A percentile compares a stretch with the other conserved stretches of the same genome.
Evolutionary conservation across 2,797 vertebrate species (phyloP).

Genomic region (Crypturellus tataupa): DNA sequence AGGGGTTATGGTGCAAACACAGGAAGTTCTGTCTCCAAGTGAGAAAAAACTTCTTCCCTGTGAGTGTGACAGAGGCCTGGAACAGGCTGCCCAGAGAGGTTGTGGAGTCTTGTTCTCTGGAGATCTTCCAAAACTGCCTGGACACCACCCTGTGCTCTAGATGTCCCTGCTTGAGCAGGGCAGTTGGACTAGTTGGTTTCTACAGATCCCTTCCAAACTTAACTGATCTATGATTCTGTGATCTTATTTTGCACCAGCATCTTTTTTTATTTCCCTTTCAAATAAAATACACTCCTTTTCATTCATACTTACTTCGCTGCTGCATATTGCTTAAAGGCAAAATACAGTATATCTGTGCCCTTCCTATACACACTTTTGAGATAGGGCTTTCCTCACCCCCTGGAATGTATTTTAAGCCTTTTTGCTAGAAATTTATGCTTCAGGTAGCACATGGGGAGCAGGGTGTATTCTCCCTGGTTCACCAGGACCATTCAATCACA

Average conservation of each 20-base stretch:
- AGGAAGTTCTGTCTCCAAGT: no score
- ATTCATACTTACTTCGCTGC: neutral
- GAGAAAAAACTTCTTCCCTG: no score
- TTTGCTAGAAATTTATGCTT: neutral
- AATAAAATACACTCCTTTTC: neutral
- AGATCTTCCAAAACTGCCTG: no score
- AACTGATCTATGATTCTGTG: no score
- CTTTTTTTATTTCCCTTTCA: neutral
- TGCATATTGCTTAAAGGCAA: neutral
- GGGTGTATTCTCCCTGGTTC: neutral
- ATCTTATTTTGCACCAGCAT: neutral
- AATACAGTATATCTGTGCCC: neutral
- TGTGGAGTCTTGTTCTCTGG: no score
- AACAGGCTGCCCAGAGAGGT: no score
- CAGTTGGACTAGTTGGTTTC: no score
- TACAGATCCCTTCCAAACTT: no score
- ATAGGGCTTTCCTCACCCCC: neutral
- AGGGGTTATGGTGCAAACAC: no score
- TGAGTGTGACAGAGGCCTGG: no score
- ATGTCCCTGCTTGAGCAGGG: no score
- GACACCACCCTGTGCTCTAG: no score
- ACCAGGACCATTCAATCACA: rapidly evolving
- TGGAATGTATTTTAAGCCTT: neutral
- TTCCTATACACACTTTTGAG: neutral
- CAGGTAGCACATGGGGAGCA: neutral